Evolutionary conservation across 2,797 vertebrate genomes (phyloP).

Genomic region (Ceryle rudis): DNA sequence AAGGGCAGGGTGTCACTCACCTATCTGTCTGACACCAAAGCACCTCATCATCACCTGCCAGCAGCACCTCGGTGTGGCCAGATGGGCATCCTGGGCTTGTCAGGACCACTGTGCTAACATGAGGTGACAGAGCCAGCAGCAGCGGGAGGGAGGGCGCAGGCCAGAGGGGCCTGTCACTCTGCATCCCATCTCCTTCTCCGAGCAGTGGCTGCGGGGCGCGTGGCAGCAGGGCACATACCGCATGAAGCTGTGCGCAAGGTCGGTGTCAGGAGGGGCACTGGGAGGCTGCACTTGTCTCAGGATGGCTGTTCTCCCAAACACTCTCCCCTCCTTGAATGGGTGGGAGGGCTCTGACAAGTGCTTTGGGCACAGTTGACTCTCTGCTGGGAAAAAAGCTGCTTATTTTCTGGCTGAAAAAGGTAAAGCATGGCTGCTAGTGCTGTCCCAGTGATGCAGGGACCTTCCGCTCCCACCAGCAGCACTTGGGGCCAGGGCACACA

Average conservation of each 20-base stretch:
- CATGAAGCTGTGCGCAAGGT: fast-evolving
- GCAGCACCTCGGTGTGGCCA: fast-evolving
- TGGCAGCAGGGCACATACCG: fast-evolving
- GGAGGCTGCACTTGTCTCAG: not conserved
- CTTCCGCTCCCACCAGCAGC: not conserved
- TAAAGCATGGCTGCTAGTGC: not conserved
- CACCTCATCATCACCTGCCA: fast-evolving
- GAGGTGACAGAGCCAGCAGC: not conserved
- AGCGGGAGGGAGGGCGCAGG: fast-evolving
- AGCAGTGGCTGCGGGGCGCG: fast-evolving
- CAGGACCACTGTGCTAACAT: not conserved
- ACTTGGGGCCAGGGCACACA: fast-evolving
- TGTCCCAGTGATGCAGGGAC: fast-evolving
- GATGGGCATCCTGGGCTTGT: fast-evolving
- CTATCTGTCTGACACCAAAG: fast-evolving
- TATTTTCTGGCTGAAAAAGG: not conserved
- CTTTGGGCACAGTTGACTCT: not conserved
- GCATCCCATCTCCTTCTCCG: not conserved
- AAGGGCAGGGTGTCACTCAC: not conserved
- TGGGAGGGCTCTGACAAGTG: fast-evolving
- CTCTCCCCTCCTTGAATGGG: not conserved
- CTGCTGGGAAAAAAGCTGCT: not conserved
- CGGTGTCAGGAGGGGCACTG: fast-evolving
- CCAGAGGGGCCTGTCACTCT: not conserved
- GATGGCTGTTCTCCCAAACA: not conserved